phyloP scores from a whole-genome alignment of 1,140 invertebrate species.

The Yoshiicerus persimilis region DNA sequence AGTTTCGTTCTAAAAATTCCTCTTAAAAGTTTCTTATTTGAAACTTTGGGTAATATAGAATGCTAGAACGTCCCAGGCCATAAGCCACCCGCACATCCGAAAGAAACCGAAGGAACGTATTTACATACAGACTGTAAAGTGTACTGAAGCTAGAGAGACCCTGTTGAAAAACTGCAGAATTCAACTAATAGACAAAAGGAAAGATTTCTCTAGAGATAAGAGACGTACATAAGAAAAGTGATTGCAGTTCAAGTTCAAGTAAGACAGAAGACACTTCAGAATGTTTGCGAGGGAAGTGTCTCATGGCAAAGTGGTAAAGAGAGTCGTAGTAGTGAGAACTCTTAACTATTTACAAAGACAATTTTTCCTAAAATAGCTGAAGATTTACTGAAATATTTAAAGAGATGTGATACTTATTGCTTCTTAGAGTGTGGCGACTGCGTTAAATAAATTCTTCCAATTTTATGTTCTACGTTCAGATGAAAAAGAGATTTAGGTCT shows the following conservation, averaged over 20 bases:
- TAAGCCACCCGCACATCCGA: too few species aligned
- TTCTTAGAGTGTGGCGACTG: constrained; percentile 3
- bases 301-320: not conserved
- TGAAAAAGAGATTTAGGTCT: not conserved
- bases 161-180: not conserved
- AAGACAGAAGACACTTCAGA: not conserved
- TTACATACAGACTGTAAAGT: too few species aligned
- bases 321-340: not conserved
- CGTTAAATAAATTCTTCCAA: not conserved
- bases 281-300: not conserved
- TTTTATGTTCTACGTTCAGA: not conserved
- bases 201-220: not conserved
- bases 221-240: not conserved
- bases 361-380: constrained; percentile 14
- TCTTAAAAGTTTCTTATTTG: not conserved
- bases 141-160: not conserved
- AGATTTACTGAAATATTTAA: constrained; percentile 6
- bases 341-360: not conserved
- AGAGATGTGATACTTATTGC: constrained; percentile 20
- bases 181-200: not conserved
- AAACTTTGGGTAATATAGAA: too few species aligned
- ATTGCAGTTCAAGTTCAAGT: not conserved
- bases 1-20: not conserved
- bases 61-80: too few species aligned
- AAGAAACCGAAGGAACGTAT: too few species aligned